Base-by-base conservation (phyloP, 1,140 invertebrate genomes). In the honey bee (Apis mellifera) region DNA sequence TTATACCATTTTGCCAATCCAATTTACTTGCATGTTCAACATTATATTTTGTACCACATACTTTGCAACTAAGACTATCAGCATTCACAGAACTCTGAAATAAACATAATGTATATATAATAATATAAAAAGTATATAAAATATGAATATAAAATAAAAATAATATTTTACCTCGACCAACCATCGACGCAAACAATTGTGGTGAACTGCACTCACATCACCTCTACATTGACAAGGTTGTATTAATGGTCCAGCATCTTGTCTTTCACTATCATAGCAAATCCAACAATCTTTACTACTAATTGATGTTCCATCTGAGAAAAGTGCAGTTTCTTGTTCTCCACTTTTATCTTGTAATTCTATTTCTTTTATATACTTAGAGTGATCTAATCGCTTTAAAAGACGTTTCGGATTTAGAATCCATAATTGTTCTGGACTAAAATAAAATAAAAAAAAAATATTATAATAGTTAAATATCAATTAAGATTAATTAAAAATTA, bases 141-240 rank as follows among this genome's bases (percentile, higher is more conserved):
- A 52, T 69, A 13, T 52, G 11, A 12, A 11, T 48, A 17, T 8
- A 69, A 23, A 69, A 59, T 15, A 23, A 81, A 62, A 26, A 78
- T 26, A 70, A 73, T 21, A 52, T 52, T 60, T 90, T 92, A 96
- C 96, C 94, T 97, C 97, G 55, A 98, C 96, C 1, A 98, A 95
- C 97, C 97, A 98, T 85, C 97, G 96, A 78, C 97, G 95, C n/a
- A 99, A 94, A 94, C 98, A 99, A 90, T 98, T 97, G 91, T 99
- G 98, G 94, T 99, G 98, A 32, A 98, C 98, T 55, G 96, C 96
- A 48, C 97, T 96, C 15, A 98, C 97, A 93, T 99, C 98, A 7
- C 98, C 98, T 78, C 97, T 97, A 93, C 98, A 99, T 68, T 96
- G 95, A 90, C 98, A 99, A 2, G 98, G 98, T 84, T 98, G 96